phyloP scores from a whole-genome alignment of 1,140 invertebrate genomes.

The Augochlora pura region DNA sequence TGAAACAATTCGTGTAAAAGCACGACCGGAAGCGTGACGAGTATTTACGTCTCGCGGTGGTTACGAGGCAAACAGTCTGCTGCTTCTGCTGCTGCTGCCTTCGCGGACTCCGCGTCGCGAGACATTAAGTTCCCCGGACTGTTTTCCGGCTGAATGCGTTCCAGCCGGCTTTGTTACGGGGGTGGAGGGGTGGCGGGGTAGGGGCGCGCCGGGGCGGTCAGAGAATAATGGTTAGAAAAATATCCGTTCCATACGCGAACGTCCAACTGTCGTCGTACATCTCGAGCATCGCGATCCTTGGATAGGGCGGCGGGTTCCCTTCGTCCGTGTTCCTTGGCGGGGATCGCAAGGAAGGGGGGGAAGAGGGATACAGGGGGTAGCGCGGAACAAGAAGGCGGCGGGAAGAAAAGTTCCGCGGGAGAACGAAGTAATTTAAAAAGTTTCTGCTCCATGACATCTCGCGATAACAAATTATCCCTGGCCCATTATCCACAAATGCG shows the following conservation, averaged over 20 bases:
- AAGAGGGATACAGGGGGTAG: neutral
- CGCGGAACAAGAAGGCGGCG: constrained; percentile 22
- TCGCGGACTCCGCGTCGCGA: constrained; percentile 34
- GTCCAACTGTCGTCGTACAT: constrained; percentile 73
- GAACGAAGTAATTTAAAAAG: constrained; percentile 80
- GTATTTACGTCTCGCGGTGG: constrained; percentile 51
- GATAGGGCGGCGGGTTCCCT: no score
- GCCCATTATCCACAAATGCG: constrained; percentile 80
- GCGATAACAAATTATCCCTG: constrained; percentile 79
- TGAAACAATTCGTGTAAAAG: constrained; percentile 47
- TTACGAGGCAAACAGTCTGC: constrained; percentile 45
- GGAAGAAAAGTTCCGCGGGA: constrained; percentile 71
- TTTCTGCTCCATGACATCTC: constrained; percentile 78
- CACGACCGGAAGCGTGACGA: constrained; percentile 23
- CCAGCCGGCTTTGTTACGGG: constrained; percentile 28
- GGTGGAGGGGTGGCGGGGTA: neutral
- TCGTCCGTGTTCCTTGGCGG: no score
- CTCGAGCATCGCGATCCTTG: neutral
- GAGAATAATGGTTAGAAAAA: constrained; percentile 68
- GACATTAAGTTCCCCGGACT: constrained; percentile 48
- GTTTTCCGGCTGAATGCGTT: constrained; percentile 32
- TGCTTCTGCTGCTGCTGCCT: no score
- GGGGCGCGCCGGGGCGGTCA: neutral
- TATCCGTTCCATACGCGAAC: constrained; percentile 70
- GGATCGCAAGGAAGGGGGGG: no score